Percentiles rank a stretch among this genome's conserved stretches.
phyloP scores from a whole-genome alignment of 1,140 invertebrate genomes.

The Venturia canescens region DNA sequence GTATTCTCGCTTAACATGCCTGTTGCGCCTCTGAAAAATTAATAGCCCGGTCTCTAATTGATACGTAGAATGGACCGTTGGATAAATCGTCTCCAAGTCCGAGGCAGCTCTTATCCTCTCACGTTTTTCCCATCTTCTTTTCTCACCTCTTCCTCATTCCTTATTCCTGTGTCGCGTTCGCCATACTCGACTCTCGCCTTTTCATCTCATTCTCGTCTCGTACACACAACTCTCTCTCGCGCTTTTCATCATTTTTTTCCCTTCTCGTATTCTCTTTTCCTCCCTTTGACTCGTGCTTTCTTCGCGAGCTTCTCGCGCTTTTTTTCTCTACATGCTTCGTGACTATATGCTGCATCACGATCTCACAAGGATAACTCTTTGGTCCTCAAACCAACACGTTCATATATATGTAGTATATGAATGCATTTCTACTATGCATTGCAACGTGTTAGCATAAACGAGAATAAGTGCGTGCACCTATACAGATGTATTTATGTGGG shows the following conservation, averaged over 20 bases:
- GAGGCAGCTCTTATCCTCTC: neutral
- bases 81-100: constrained; percentile 47
- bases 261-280: neutral
- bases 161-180: constrained; percentile 20
- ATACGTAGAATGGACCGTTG: constrained; percentile 65
- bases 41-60: constrained; percentile 68
- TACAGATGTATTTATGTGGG: neutral
- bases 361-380: constrained; percentile 11
- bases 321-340: constrained; percentile 17
- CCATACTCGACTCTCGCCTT: constrained; percentile 6
- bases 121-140: constrained; percentile 6
- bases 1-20: constrained; percentile 63
- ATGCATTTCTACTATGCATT: constrained; percentile 16
- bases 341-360: neutral
- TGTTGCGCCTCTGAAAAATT: constrained; percentile 64
- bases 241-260: constrained; percentile 18
- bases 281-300: constrained; percentile 34
- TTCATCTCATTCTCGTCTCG: constrained; percentile 29
- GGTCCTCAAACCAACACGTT: neutral
- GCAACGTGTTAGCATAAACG: constrained; percentile 24
- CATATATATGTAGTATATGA: neutral
- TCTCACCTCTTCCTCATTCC: constrained; percentile 25
- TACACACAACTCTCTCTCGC: constrained; percentile 19
- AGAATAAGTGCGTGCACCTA: constrained; percentile 25
- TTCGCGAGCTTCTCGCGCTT: constrained; percentile 37